A percentile compares a stretch with the other conserved stretches of the same genome.
Evolutionary conservation across 2,113 vertebrate species (phyloP).

Genomic region (Alectura lathami): DNA sequence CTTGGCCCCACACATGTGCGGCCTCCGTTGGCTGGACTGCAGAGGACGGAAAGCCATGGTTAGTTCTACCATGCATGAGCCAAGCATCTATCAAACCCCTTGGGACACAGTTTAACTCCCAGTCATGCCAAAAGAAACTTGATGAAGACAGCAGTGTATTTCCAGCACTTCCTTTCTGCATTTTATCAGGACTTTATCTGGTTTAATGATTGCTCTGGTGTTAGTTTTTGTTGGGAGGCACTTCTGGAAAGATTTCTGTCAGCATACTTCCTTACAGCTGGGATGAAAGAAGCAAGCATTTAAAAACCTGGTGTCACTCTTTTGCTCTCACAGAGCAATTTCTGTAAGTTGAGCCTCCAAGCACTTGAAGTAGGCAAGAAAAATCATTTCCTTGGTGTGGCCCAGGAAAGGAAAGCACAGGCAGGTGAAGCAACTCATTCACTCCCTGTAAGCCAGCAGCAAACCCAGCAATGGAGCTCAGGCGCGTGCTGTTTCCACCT

Average conservation of each 20-base stretch:
- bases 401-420: not conserved
- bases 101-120: not conserved
- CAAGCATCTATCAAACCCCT: not conserved
- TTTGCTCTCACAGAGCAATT: not conserved
- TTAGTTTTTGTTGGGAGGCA: not conserved
- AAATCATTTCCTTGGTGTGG: not conserved
- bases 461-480: not conserved
- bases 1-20: slow-evolving; percentile 86
- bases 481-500: not conserved
- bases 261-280: not conserved
- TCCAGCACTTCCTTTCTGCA: not conserved
- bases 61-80: not conserved
- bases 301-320: rapidly evolving
- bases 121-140: not conserved
- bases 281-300: not conserved
- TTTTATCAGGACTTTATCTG: not conserved
- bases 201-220: not conserved
- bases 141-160: not conserved
- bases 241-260: not conserved
- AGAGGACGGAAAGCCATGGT: not conserved
- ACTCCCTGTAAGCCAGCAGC: not conserved
- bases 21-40: slow-evolving; percentile 91
- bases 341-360: not conserved
- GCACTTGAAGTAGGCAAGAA: not conserved
- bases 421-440: not conserved